Conservation (phyloP, 2,888 invertebrate genomes). For the Leptura quadrifasciata region DNA sequence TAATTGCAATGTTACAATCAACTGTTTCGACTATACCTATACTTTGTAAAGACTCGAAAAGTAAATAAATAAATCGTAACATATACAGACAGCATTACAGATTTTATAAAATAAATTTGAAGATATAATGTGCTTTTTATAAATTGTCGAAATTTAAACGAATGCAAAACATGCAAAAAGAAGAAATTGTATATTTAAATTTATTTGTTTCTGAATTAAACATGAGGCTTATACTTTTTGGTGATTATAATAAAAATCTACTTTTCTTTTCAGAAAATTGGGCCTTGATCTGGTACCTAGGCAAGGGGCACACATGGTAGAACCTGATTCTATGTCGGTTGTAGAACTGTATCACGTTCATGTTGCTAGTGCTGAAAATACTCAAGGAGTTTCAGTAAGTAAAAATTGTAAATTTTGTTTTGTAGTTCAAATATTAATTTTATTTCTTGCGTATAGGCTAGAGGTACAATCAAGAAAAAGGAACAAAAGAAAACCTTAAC, state of each 20-base stretch:
- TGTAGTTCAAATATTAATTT: not conserved
- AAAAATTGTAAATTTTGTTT: not conserved
- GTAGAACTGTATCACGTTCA: slow-evolving; percentile 92
- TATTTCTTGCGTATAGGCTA: slow-evolving; percentile 67
- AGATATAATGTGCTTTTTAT: no score
- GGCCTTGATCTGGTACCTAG: slow-evolving; percentile 94
- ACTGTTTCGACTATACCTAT: no score
- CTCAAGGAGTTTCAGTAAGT: slow-evolving; percentile 82
- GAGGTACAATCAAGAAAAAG: slow-evolving; percentile 77
- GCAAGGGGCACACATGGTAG: slow-evolving; percentile 91
- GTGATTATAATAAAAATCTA: not conserved
- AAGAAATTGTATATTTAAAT: no score
- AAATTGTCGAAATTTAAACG: no score
- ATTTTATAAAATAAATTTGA: no score
- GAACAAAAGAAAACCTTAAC: slow-evolving; percentile 79
- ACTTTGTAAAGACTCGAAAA: no score
- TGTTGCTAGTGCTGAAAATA: slow-evolving; percentile 84
- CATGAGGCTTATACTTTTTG: not conserved
- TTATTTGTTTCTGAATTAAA: not conserved
- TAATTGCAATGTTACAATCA: no score
- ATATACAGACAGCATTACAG: no score
- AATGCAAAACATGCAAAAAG: no score
- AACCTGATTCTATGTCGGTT: slow-evolving; percentile 91
- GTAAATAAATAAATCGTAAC: no score
- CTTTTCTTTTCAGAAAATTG: slow-evolving; percentile 83